Evolutionary conservation across 1,140 invertebrate species (phyloP), one percentile per base, ranked within the genome.

Genomic region (Philaenus spumarius): DNA sequence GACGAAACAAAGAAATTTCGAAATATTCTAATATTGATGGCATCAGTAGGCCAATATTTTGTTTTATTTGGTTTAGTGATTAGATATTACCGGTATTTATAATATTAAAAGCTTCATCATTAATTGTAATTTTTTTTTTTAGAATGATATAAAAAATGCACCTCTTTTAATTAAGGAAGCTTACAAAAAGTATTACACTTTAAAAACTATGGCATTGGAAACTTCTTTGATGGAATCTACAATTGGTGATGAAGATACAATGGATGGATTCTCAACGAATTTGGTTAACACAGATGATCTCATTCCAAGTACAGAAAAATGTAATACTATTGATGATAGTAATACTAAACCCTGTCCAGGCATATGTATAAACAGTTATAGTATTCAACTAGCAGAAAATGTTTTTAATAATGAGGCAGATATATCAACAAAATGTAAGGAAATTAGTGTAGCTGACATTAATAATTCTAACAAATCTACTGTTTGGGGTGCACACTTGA

Each of bases 131-230:
- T 53, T 56, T 70, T 55, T 46, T 51, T 73, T 76, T 48, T 55
- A 87, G 82, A 80, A 84, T 70, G 89, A 93, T 68, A 89, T 92
- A 40, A 82, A 82, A 65, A 80, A 82, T 71, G 88, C 89, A 20
- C 79, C 83, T 17, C 66, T 73, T 34, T 78, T 80, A 53, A 85
- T 90, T 40, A 80, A 82, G 65, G 77, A 86, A 67, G 84, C 88
- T 0, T 92, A 93, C 63, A 87, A 86, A 72, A 83, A 81, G 62
- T 91, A 92, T 71, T 90, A 86, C 75, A 79, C 85, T 63, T 67
- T 90, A 1, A 91, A 90, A 76, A 86, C 84, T 24, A 73, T 76
- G 43, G 81, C 81, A 42, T 74, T 90, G 30, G 84, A 84, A 62
- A 62, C 39, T 15, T 84, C 82, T 6, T 72, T 89, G n/a, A 72